Percentiles rank a stretch among this genome's conserved stretches.
phyloP scores from a whole-genome alignment of 2,888 invertebrate species.

The Morpho achilles region DNA sequence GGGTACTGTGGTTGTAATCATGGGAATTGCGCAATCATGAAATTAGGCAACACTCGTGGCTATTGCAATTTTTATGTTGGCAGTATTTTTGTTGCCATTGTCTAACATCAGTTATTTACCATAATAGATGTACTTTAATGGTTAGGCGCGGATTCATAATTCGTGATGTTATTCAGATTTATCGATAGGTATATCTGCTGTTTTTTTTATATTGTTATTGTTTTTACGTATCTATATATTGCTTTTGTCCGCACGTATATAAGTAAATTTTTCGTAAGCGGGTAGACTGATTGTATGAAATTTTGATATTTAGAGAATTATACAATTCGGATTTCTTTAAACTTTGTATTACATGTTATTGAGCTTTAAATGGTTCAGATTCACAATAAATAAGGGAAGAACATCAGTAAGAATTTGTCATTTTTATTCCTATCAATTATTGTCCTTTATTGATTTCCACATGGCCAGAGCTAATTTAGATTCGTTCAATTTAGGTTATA shows the following conservation, averaged over 20 bases:
- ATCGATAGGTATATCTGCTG: not conserved
- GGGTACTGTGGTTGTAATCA: constrained; percentile 14
- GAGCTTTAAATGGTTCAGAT: no score
- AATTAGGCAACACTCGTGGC: constrained; percentile 13
- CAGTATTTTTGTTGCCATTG: constrained; percentile 10
- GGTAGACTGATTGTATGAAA: no score
- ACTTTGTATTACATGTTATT: no score
- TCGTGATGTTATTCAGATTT: not conserved
- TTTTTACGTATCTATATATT: no score
- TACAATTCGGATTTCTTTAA: no score
- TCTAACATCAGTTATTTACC: constrained; percentile 9
- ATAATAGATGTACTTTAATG: not conserved
- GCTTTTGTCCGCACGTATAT: no score
- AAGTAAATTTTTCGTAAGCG: no score
- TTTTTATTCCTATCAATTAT: not conserved
- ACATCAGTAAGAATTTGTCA: not conserved
- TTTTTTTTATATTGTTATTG: not conserved
- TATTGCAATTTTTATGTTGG: constrained; percentile 12
- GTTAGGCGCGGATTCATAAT: not conserved
- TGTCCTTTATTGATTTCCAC: constrained; percentile 18
- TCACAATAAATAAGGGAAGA: no score
- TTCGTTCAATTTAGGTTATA: constrained; percentile 11
- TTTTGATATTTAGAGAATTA: no score
- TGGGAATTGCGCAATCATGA: constrained; percentile 4
- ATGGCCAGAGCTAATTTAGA: constrained; percentile 16